Evolutionary conservation across 1,140 invertebrate genomes (phyloP).

Genomic region (Hermetia illucens): DNA sequence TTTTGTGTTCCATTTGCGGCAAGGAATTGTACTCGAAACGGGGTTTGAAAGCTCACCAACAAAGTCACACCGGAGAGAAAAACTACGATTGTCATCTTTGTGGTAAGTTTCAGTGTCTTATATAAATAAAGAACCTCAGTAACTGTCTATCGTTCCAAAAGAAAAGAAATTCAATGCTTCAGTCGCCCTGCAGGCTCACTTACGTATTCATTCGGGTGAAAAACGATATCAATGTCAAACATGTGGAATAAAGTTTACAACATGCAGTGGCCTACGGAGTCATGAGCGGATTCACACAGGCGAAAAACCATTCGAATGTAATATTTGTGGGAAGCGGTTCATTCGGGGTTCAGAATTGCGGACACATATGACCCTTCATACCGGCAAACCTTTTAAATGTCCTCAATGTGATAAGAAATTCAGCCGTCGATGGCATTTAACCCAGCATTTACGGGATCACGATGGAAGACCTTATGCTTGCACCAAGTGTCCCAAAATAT

Average conservation of each 20-base stretch:
- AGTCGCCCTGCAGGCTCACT: background rate
- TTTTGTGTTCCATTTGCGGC: conserved; percentile 1
- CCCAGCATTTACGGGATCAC: conserved; percentile 4
- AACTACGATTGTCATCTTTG: background rate
- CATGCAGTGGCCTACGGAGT: conserved; percentile 1
- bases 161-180: background rate
- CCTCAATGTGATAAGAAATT: conserved; percentile 6
- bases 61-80: conserved; percentile 1
- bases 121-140: background rate
- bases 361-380: conserved; percentile 5
- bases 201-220: too few relatives aligned
- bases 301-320: conserved; percentile 6
- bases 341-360: conserved; percentile 3
- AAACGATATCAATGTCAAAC: too few relatives aligned
- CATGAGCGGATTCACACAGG: conserved; percentile 7
- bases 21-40: conserved; percentile 1
- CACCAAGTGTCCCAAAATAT: conserved; percentile 1
- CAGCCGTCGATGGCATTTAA: background rate
- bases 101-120: background rate
- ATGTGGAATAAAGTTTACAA: conserved; percentile 2
- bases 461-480: background rate
- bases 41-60: background rate
- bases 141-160: background rate
- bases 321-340: conserved; percentile 4
- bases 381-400: conserved; percentile 3